These are phyloP conservation scores for Pilophorus perplexus DNA, from an alignment of 2,888 invertebrate species.

Conservation along the genomic window DNA sequence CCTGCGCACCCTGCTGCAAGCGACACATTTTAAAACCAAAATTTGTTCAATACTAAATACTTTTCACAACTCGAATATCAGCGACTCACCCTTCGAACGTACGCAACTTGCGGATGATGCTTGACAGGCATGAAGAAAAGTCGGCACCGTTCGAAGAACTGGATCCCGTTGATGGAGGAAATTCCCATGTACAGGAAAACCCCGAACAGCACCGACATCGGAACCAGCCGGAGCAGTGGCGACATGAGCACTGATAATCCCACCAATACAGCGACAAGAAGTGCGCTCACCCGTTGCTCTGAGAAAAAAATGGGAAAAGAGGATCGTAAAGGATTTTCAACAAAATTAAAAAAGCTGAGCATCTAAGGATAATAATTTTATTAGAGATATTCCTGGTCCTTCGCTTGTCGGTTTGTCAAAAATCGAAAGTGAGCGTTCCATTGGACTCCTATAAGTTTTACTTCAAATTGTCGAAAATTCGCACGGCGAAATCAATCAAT, in stretches of 20 bases:
- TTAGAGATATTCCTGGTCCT: too few species aligned
- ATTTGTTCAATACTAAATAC: too few species aligned
- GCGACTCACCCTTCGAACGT: slow-evolving; percentile 74
- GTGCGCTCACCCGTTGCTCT: slow-evolving; percentile 82
- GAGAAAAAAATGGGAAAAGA: slow-evolving; percentile 47
- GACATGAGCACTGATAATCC: slow-evolving; percentile 84
- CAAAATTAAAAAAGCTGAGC: not conserved
- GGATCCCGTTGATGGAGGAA: slow-evolving; percentile 89
- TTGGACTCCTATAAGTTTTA: too few species aligned
- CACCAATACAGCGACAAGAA: slow-evolving; percentile 74
- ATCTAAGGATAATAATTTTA: too few species aligned
- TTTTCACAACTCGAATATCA: too few species aligned
- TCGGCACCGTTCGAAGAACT: slow-evolving; percentile 85
- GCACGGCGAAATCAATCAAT: too few species aligned
- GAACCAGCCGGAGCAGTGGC: slow-evolving; percentile 75
- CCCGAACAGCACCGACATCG: slow-evolving; percentile 95
- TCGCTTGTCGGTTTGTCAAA: too few species aligned
- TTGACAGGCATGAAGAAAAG: slow-evolving; percentile 92
- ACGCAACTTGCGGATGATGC: slow-evolving; percentile 87
- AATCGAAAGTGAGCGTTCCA: too few species aligned
- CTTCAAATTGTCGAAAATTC: too few species aligned
- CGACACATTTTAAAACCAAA: too few species aligned
- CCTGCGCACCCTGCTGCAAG: too few species aligned
- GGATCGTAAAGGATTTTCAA: too few species aligned
- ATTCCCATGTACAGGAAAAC: slow-evolving; percentile 97